Evolutionary conservation across 2,888 invertebrate genomes (phyloP), one percentile per base, ranked within the genome.

Genomic region (Acrocyrtus sp.): DNA sequence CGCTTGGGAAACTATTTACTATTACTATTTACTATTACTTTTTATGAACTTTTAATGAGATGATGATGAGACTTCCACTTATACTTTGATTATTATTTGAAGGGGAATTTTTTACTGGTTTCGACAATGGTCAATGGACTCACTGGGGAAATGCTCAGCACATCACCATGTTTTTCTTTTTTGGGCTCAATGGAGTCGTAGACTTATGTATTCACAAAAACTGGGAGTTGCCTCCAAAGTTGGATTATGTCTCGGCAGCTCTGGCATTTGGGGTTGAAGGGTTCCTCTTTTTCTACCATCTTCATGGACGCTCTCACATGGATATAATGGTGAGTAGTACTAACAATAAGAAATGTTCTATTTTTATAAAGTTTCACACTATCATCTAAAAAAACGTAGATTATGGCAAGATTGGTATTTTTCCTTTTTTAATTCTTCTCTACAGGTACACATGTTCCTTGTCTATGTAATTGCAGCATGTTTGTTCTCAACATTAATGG

Each of bases 121-220:
- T 84, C 63, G 81, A 84, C 10, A 75, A 83, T 53, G 83, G 83
- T 0, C 65, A 81, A 21, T 85, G 85, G 81, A n/a, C 69, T 57
- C 72, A 80, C 72, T 77, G 75, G 75, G 62, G 84, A 15, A 86
- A 86, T 81, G 85, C 83, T n/a, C 86, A 86, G 76, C 86, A 87
- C 81, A 84, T 85, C 53, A 86, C 86, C 26, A 87, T 87, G 86
- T 87, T 85, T 80, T 84, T 85, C 81, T 85, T 85, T 81, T 87
- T 87, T 79, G 85, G 84, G 15, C 70, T 86, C 27, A 83, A 83
- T 51, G 86, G 85, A 4, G 79, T 84, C 0, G 72, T 85, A 10
- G 86, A 86, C 70, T 75, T 86, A 3, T 78, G 85, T 4, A 72
- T 83, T 12, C 81, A 84, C 76, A 84, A 82, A 72, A 82, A 78